These are phyloP conservation scores for Pterocles burchelli DNA, from an alignment of 2,113 vertebrate genomes.

Conservation along the genomic window DNA sequence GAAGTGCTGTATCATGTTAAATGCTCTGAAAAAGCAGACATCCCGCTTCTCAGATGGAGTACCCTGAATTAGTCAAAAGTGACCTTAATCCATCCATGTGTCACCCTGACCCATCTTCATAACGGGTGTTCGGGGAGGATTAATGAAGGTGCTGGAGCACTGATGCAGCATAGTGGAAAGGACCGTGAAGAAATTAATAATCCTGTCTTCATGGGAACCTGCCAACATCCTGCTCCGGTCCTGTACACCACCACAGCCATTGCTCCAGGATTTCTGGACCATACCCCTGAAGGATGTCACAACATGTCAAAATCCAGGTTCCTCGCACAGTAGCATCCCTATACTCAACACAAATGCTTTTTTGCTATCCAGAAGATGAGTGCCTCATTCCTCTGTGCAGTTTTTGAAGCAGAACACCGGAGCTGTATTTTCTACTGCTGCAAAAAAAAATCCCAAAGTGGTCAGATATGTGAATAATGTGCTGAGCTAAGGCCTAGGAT, in stretches of 20 bases:
- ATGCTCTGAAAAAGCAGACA: neutral
- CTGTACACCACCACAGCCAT: neutral
- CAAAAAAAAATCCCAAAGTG: neutral
- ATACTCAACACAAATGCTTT: accelerated
- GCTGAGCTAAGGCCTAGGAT: neutral
- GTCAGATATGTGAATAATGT: neutral
- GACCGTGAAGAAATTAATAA: neutral
- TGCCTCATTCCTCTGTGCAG: too few relatives aligned
- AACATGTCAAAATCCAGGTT: accelerated
- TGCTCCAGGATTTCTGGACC: neutral
- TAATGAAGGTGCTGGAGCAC: constrained; percentile 3
- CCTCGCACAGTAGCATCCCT: neutral
- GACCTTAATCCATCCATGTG: constrained; percentile 38
- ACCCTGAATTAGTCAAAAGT: constrained; percentile 32
- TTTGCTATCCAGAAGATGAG: neutral
- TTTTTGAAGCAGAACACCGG: too few relatives aligned
- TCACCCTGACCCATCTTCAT: constrained; percentile 8
- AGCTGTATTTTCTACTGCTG: neutral
- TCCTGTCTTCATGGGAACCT: neutral
- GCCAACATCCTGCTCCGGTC: neutral
- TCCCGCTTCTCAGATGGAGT: neutral
- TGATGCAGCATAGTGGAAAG: neutral
- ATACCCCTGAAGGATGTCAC: neutral
- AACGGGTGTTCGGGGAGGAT: neutral
- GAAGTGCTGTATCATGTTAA: constrained; percentile 27